phyloP scores from a whole-genome alignment of 2,113 vertebrate genomes.

The Bucco capensis region DNA sequence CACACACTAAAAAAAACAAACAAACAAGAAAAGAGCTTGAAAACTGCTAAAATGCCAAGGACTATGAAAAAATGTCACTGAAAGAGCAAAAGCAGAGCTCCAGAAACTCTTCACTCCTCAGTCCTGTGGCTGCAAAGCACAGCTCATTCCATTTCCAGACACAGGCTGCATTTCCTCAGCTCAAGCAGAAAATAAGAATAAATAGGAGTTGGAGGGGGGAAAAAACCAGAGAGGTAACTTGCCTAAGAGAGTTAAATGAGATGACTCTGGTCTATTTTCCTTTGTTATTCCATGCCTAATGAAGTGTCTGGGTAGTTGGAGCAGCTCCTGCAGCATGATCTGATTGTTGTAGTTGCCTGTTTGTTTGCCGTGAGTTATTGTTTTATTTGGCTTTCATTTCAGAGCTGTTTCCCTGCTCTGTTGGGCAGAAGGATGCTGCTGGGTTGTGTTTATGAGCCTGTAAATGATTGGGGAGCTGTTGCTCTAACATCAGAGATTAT shows the following conservation, averaged over 20 bases:
- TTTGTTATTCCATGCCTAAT: constrained; percentile 56
- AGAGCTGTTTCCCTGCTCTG: constrained; percentile 52
- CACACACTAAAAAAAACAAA: neutral
- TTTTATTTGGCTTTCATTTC: constrained; percentile 64
- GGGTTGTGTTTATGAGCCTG: constrained; percentile 52
- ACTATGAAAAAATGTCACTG: neutral
- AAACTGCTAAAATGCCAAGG: neutral
- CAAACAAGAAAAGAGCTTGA: neutral
- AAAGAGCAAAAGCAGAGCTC: neutral
- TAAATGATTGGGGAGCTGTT: constrained; percentile 60
- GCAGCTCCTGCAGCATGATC: constrained; percentile 42
- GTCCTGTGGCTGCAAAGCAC: neutral
- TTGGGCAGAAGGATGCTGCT: constrained; percentile 56
- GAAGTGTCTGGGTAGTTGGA: constrained; percentile 52
- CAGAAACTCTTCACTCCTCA: neutral
- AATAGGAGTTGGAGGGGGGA: neutral
- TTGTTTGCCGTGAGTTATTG: constrained; percentile 59
- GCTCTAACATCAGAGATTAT: constrained; percentile 47
- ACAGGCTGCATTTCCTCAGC: neutral
- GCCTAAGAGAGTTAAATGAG: constrained; percentile 24
- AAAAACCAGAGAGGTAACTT: neutral
- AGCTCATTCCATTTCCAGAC: neutral
- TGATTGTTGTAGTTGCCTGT: constrained; percentile 45
- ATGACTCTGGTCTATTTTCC: constrained; percentile 23
- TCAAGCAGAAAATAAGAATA: neutral